Conservation (phyloP, 2,113 vertebrate species). For the Jaculus jaculus region DNA sequence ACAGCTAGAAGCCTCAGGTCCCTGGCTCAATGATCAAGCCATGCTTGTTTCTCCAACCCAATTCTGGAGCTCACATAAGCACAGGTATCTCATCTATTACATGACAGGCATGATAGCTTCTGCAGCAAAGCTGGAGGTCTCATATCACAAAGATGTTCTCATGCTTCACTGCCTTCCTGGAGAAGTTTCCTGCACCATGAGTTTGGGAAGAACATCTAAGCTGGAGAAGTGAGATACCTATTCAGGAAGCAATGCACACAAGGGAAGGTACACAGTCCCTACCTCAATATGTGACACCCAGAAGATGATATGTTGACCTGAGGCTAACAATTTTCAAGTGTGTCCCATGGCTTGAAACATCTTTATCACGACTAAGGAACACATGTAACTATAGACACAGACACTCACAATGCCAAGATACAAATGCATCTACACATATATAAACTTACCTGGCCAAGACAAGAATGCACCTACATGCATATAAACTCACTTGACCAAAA, state of each 20-base stretch:
- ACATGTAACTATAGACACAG: too few relatives aligned
- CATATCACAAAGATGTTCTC: not conserved
- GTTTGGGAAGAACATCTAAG: not conserved
- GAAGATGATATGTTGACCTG: not conserved
- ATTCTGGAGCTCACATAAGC: not conserved
- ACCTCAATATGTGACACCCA: not conserved
- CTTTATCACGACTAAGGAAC: not conserved
- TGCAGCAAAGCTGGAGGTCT: not conserved
- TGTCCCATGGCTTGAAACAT: not conserved
- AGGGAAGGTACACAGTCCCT: not conserved
- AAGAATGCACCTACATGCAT: not conserved
- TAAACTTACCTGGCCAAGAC: not conserved
- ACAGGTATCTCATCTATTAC: too few relatives aligned
- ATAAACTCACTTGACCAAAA: not conserved
- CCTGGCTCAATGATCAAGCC: accelerated
- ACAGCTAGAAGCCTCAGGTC: accelerated
- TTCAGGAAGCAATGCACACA: too few relatives aligned
- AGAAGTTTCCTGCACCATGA: not conserved
- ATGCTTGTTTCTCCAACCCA: accelerated
- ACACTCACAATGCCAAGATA: too few relatives aligned
- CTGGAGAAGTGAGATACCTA: not conserved
- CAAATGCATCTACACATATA: too few relatives aligned
- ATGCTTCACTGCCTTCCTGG: not conserved
- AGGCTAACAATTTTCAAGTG: not conserved
- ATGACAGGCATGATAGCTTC: accelerated